A percentile compares a stretch with the other conserved stretches of the same genome.
Evolutionary conservation across 92 coral and sea anemone species (phyloP).

Genomic region (Zoanthus sansibaricus): DNA sequence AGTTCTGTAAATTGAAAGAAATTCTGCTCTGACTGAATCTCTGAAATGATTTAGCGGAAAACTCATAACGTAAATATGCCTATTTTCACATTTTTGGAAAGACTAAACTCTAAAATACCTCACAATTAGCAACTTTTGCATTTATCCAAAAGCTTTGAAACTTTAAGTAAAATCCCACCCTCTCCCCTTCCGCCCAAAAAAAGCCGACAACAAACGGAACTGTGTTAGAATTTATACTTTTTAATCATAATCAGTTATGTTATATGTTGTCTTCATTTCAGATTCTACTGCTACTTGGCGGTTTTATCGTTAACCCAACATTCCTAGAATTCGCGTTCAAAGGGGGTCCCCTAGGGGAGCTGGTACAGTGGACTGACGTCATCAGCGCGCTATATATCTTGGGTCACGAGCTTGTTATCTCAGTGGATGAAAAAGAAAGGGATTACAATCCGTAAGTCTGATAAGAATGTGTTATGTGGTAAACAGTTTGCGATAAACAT

Average conservation of each 20-base stretch:
- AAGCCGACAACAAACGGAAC: no score
- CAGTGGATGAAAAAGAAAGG: background rate
- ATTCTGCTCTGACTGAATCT: no score
- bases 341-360: conserved; percentile 41
- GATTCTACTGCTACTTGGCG: conserved; percentile 33
- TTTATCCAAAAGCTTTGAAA: background rate
- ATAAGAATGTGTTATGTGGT: background rate
- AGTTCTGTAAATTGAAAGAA: no score
- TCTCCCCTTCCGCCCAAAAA: no score
- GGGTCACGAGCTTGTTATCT: conserved; percentile 26
- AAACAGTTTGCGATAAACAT: background rate
- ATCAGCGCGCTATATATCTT: conserved; percentile 36
- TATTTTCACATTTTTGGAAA: background rate
- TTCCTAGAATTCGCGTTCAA: conserved; percentile 19
- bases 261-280: background rate
- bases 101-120: background rate
- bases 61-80: background rate
- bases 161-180: background rate
- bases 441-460: background rate
- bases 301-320: conserved; percentile 2
- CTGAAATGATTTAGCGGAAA: no score
- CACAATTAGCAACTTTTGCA: background rate
- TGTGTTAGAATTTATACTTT: no score
- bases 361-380: conserved; percentile 49
- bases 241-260: no score